Evolutionary conservation across 1,140 invertebrate genomes (phyloP), one percentile per base, ranked within the genome.

Genomic region (Brachionus calyciflorus): DNA sequence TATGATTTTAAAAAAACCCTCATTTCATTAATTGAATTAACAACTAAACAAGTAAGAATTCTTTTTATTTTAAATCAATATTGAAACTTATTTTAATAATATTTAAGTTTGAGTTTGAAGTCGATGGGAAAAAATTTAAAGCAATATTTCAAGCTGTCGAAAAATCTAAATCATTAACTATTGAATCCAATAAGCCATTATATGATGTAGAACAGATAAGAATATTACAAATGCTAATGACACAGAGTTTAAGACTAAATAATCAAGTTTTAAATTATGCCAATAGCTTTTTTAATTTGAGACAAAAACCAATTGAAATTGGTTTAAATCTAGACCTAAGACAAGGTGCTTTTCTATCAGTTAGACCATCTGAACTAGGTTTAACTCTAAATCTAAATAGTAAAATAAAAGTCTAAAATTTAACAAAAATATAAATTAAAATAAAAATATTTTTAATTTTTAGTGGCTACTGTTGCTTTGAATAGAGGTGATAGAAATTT

Each of bases 171-270:
- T n/a, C n/a, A n/a, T n/a, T n/a, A n/a, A n/a, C n/a, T n/a, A n/a
- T n/a, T n/a, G n/a, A n/a, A n/a, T n/a, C n/a, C n/a, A n/a, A n/a
- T n/a, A n/a, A n/a, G n/a, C n/a, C n/a, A n/a, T n/a, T n/a, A n/a
- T n/a, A 26, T 33, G 30, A 60, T 33, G 28, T 33, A 33, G 55
- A 60, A 33, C 3, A 33, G 2, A 19, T 33, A 17, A 37, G n/a
- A 33, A n/a, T 60, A 14, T 33, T 60, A 33, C 55, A 60, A 60
- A 60, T 60, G 55, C 19, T 60, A 33, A 33, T 60, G n/a, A 33
- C 28, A 33, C 55, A 60, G 17, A 60, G 33, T 60, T 7, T 60
- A 7, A 60, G 17, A 33, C n/a, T 5, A n/a, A 19, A 26, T n/a
- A 28, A 60, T 3, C 9, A 33, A 33, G 30, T 33, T n/a, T 33